Percentiles rank a stretch among this genome's conserved stretches.
Conservation (phyloP, 2,888 invertebrate genomes). For the Phymatocera aterrima region DNA sequence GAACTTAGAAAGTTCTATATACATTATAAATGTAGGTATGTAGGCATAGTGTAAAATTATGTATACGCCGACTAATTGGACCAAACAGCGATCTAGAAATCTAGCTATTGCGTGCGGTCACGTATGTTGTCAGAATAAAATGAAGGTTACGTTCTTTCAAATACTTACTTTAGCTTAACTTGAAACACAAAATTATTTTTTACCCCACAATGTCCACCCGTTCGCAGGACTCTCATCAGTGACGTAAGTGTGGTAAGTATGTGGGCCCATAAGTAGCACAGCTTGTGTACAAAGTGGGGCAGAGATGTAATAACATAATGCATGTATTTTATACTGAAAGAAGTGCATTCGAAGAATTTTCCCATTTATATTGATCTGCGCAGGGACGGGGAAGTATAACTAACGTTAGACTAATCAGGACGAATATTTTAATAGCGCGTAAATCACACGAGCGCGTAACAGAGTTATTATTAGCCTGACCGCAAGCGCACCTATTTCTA, state of each 20-base stretch:
- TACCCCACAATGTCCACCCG: not conserved
- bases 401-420: conserved; percentile 21
- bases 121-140: not conserved
- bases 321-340: not conserved
- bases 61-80: conserved; percentile 22
- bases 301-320: conserved; percentile 13
- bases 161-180: not conserved
- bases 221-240: conserved; percentile 17
- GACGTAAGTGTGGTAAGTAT: conserved; percentile 28
- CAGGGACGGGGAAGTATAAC: not conserved
- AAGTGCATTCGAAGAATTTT: not conserved
- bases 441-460: conserved; percentile 28
- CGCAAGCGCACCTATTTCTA: not conserved
- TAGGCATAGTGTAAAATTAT: conserved; percentile 6
- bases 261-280: conserved; percentile 28
- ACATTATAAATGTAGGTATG: not conserved
- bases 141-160: not conserved
- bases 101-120: not conserved
- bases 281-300: conserved; percentile 5
- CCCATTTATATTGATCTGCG: not conserved
- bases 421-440: conserved; percentile 17
- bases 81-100: conserved; percentile 8
- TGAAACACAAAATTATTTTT: conserved; percentile 9
- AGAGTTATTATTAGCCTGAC: conserved; percentile 17
- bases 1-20: not conserved